Base-by-base conservation (phyloP, 2,113 vertebrate genomes). In the Nothoprocta perdicaria region DNA sequence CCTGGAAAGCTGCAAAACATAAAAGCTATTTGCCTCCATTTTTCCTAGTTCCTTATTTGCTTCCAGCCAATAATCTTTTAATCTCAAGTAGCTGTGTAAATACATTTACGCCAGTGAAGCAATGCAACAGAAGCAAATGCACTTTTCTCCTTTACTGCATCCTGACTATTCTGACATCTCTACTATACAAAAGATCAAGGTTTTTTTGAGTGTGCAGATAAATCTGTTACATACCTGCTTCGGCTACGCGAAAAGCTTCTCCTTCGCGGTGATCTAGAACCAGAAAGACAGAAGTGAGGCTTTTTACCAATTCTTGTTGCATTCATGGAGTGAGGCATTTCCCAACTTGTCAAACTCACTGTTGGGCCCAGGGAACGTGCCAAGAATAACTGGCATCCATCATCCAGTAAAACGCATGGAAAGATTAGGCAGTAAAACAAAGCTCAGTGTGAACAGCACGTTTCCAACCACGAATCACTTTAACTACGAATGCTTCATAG, bases 191-290 rank as follows among this genome's bases (percentile, higher is more conserved):
- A 1, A 1, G 0, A 0, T 6, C 10, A 33, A n/a, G 4, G 31
- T 40, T 26, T 4, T 74, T 2, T 48, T 48, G 48, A 48, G 48
- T 9, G 19, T 48, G 19, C 21, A 18, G 46, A 48, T 48, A 8
- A 24, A 41, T 52, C 9, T 4, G 68, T 29, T 2, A 6, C 80
- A 11, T 98, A 99, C 99, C 99, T 99, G 98, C 99, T 99, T 82
- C 99, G 98, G 97, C 99, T 99, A 27, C 99, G 98, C 92, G 99
- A 99, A 88, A 99, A 98, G 97, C 99, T 99, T 97, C 99, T 99
- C 97, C 98, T 99, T 92, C 99, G 98, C 60, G 99, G 99, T 79
- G 99, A 99, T 99, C 99, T 99, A 98, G 88, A 96, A 97, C 94
- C 96, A 98, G 97, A 97, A 97, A 97, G 9, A 53, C 58, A 86